Evolutionary conservation across 2,797 vertebrate species (phyloP).

Genomic region (Tympanoctomys barrerae): DNA sequence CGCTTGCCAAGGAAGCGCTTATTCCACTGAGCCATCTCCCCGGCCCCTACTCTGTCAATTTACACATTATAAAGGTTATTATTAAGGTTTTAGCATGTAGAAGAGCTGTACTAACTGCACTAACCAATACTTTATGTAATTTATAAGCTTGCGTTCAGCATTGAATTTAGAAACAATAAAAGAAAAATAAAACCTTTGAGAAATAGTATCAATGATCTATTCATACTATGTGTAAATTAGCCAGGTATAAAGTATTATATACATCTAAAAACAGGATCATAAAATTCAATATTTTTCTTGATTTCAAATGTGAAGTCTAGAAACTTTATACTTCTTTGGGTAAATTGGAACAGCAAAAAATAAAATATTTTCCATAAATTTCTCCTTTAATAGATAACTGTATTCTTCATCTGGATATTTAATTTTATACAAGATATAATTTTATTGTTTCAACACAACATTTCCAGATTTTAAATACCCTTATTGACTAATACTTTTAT

Average conservation of each 20-base stretch:
- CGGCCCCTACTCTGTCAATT: conserved; percentile 53
- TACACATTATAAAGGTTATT: conserved; percentile 54
- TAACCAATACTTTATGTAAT: conserved; percentile 73
- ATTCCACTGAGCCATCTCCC: no score
- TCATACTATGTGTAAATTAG: conserved; percentile 63
- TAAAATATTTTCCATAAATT: conserved; percentile 53
- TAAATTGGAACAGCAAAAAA: conserved; percentile 39
- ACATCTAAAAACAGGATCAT: conserved; percentile 60
- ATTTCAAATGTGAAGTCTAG: conserved; percentile 48
- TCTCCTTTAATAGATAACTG: not conserved
- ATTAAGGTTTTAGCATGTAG: conserved; percentile 49
- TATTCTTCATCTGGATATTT: conserved; percentile 61
- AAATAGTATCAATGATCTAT: conserved; percentile 58
- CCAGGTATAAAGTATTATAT: conserved; percentile 52
- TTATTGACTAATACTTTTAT: conserved; percentile 51
- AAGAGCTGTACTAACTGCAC: conserved; percentile 47
- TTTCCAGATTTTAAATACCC: conserved; percentile 44
- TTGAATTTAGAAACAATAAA: conserved; percentile 68
- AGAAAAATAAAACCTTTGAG: conserved; percentile 60
- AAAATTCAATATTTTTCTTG: conserved; percentile 46
- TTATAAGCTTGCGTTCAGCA: conserved; percentile 56
- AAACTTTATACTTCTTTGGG: conserved; percentile 19
- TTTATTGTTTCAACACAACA: not conserved
- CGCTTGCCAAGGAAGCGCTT: no score
- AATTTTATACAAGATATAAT: conserved; percentile 39